phyloP scores from a whole-genome alignment of 2,797 vertebrate species.

The Morus bassanus region DNA sequence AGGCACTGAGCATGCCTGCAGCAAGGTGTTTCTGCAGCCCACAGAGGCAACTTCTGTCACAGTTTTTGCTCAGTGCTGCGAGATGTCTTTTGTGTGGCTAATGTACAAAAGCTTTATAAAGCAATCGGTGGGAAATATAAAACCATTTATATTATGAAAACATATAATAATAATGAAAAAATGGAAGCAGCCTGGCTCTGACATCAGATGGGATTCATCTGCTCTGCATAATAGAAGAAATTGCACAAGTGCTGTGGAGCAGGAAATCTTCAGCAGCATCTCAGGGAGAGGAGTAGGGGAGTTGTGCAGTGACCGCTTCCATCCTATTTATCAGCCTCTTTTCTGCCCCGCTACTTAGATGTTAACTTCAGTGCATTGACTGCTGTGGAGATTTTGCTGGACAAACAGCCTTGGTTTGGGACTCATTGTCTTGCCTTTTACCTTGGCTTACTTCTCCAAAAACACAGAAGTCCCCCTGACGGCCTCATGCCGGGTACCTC shows the following conservation, averaged over 20 bases:
- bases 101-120: not conserved
- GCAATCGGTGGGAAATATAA: not conserved
- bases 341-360: not conserved
- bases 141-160: not conserved
- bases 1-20: not conserved
- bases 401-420: not conserved
- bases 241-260: not conserved
- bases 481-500: fast-evolving
- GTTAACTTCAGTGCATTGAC: not conserved
- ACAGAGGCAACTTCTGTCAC: not conserved
- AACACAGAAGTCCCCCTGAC: not conserved
- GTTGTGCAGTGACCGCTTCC: fast-evolving
- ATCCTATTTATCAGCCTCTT: not conserved
- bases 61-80: not conserved
- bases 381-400: not conserved
- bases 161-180: not conserved
- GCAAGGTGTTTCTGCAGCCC: not conserved
- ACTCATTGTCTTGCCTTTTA: not conserved
- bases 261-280: not conserved
- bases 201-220: not conserved
- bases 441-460: too few relatives aligned
- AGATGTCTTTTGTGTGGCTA: not conserved
- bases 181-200: not conserved
- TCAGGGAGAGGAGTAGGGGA: not conserved
- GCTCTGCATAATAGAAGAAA: not conserved